Evolutionary conservation across 2,888 invertebrate genomes (phyloP).

Genomic region (Pheosia gnoma): DNA sequence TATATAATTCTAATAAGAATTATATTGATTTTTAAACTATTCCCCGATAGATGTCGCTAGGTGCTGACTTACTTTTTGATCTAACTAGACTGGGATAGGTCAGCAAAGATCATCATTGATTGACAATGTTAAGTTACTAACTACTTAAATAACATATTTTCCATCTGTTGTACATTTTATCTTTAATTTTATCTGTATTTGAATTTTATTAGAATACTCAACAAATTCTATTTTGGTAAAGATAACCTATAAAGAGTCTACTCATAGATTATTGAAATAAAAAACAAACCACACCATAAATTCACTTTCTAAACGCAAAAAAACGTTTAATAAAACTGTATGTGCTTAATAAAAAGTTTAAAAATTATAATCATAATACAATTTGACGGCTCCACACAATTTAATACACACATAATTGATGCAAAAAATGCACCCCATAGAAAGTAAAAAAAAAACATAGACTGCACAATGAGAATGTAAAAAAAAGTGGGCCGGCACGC

Average conservation of each 20-base stretch:
- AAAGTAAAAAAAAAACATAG: conserved; percentile 39
- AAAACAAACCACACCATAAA: neutral
- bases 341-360: conserved; percentile 24
- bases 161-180: no score
- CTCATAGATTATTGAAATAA: neutral
- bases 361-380: conserved; percentile 69
- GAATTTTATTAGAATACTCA: no score
- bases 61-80: neutral
- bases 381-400: conserved; percentile 54
- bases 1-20: conserved; percentile 18
- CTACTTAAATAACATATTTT: neutral
- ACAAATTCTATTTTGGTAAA: no score
- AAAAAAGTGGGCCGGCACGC: conserved; percentile 71
- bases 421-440: conserved; percentile 77
- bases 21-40: conserved; percentile 13
- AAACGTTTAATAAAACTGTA: neutral
- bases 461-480: conserved; percentile 31
- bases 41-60: conserved; percentile 36
- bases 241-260: no score
- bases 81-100: conserved; percentile 17
- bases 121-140: neutral
- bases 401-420: conserved; percentile 55
- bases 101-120: conserved; percentile 4
- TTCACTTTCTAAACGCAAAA: neutral
- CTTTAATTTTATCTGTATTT: no score